These are phyloP conservation scores for Nibea albiflora DNA, from an alignment of 2,113 vertebrate species.

Conservation along the genomic window DNA sequence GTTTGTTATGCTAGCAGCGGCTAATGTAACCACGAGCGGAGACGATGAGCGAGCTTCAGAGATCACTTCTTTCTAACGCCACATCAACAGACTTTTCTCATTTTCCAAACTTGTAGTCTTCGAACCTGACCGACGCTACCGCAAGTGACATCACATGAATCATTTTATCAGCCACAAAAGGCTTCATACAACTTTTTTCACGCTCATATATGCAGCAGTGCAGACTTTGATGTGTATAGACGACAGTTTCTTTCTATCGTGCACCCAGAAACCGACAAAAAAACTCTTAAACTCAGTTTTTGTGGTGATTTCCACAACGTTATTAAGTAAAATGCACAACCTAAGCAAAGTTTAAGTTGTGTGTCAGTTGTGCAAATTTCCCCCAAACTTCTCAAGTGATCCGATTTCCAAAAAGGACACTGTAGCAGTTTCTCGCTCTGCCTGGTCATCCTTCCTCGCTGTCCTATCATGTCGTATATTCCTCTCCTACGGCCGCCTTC, in stretches of 20 bases:
- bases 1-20: background rate
- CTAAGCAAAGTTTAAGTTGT: background rate
- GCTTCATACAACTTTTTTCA: background rate
- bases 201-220: background rate
- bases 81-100: slow-evolving; percentile 16
- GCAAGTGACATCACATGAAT: slow-evolving; percentile 1
- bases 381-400: background rate
- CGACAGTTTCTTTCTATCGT: background rate
- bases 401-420: background rate
- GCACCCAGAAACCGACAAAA: background rate
- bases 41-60: background rate
- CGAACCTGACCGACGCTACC: background rate
- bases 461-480: background rate
- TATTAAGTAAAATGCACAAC: background rate
- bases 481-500: slow-evolving; percentile 20
- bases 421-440: background rate
- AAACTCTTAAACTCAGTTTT: background rate
- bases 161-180: slow-evolving; percentile 22
- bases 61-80: background rate
- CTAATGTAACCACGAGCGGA: background rate
- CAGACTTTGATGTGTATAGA: slow-evolving; percentile 11
- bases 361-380: too few species aligned
- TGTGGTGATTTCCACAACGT: background rate
- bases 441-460: background rate
- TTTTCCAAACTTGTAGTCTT: slow-evolving; percentile 23